Percentiles rank a stretch among this genome's conserved stretches.
Evolutionary conservation across 1,140 invertebrate genomes (phyloP).

Genomic region (Bathynomus jamesi): DNA sequence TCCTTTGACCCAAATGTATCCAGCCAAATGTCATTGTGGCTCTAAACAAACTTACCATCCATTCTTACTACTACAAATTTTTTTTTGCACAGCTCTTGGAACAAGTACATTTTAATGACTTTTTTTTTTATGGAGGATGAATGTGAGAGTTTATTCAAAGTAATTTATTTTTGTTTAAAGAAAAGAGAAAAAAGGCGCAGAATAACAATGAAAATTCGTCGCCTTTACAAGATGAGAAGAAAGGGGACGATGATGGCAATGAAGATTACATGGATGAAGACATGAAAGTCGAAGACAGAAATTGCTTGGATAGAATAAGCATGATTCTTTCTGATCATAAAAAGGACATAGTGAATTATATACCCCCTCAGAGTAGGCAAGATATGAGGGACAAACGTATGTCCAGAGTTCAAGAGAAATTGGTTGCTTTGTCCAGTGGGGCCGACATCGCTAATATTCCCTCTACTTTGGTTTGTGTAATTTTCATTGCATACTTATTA

Average conservation of each 20-base stretch:
- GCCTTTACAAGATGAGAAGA: conserved; percentile 53
- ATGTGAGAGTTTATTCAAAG: too few relatives aligned
- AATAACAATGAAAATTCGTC: conserved; percentile 44
- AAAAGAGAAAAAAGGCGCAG: conserved; percentile 52
- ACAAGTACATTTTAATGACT: too few relatives aligned
- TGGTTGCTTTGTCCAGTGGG: conserved; percentile 37
- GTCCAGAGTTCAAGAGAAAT: conserved; percentile 40
- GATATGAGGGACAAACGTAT: conserved; percentile 37
- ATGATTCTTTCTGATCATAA: conserved; percentile 74
- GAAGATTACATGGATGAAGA: conserved; percentile 62
- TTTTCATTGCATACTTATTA: background rate
- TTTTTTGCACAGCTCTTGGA: too few relatives aligned
- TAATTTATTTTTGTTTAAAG: too few relatives aligned
- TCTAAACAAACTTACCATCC: too few relatives aligned
- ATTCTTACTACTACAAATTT: too few relatives aligned
- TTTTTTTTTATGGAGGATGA: too few relatives aligned
- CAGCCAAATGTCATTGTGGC: too few relatives aligned
- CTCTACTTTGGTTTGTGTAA: background rate
- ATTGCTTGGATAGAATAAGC: conserved; percentile 63
- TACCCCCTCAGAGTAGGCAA: conserved; percentile 39
- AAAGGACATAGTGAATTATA: conserved; percentile 60
- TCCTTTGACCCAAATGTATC: too few relatives aligned
- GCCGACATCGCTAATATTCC: conserved; percentile 34
- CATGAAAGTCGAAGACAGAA: conserved; percentile 62
- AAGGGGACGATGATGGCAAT: conserved; percentile 56